Base-by-base conservation (phyloP, 1,140 invertebrate genomes). In the Lamellibrachia luymesi region DNA sequence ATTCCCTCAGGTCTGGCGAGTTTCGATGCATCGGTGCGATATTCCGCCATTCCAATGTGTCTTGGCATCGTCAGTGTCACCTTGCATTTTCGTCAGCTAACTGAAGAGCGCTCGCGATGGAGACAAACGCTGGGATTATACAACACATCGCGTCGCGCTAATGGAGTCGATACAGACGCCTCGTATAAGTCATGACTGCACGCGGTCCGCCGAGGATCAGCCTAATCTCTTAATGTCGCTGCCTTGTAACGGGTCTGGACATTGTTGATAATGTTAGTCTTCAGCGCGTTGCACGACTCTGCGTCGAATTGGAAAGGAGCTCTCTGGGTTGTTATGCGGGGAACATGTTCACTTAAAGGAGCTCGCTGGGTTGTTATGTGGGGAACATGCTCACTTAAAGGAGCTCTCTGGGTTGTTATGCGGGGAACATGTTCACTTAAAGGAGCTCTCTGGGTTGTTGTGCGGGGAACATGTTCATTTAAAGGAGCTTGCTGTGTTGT, bases 131-230 rank as follows among this genome's bases (percentile, higher is more conserved):
- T 80, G 8, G 64, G 64, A 22, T 80, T 80, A 80, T 80, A 80
- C 64, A 80, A 22, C 4, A 22, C 64, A 22, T 80, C 64, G 64
- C 64, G 25, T 80, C 64, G 64, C 64, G 64, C 64, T 80, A 80
- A 80, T 80, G 64, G 64, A 80, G 64, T 80, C 64, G 64, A 80
- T 80, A 80, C 64, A 80, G 64, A 80, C 64, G 64, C 64, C 64
- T 4, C 64, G 64, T 17, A 22, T 80, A 80, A 80, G 64, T 80
- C 64, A 80, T 22, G 64, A 80, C 64, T 80, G 64, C 64, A 22
- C 64, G 38, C 13, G 64, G 17, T 80, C 64, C 64, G 64, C 64
- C 13, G 64, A 80, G 64, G 7, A 80, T 17, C 64, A 51, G 50
- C 38, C 38, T 50, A 25, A 64, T 89, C 38, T 94, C 56, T 2